A percentile compares a stretch with the other conserved stretches of the same genome.
Evolutionary conservation across 2,797 vertebrate species (phyloP).

Genomic region (Chelmon rostratus): DNA sequence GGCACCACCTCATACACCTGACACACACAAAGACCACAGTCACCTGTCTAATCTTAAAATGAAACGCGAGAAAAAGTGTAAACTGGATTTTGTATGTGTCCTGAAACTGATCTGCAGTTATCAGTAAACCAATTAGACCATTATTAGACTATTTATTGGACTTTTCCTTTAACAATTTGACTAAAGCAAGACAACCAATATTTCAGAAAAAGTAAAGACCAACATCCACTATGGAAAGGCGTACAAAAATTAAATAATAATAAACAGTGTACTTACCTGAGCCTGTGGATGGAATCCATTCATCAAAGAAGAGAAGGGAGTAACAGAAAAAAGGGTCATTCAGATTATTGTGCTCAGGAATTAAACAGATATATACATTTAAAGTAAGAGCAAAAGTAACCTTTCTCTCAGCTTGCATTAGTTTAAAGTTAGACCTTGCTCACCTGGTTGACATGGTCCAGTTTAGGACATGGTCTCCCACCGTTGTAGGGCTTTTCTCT

Average conservation of each 20-base stretch:
- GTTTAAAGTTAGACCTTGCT: constrained; percentile 23
- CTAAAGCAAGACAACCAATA: not conserved
- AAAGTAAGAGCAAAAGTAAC: not conserved
- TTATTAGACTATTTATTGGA: not conserved
- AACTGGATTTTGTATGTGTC: not conserved
- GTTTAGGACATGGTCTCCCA: constrained; percentile 96
- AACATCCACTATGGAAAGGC: no score
- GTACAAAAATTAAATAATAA: not conserved
- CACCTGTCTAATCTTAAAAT: not conserved
- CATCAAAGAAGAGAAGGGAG: constrained; percentile 24
- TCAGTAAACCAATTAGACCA: not conserved
- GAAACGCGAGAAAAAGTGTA: not conserved
- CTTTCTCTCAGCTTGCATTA: constrained; percentile 4
- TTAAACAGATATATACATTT: not conserved
- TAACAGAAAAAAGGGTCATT: constrained; percentile 24
- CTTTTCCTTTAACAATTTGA: not conserved
- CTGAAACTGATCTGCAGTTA: not conserved
- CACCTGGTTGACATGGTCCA: constrained; percentile 98
- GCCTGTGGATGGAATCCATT: constrained; percentile 77
- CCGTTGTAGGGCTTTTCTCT: constrained; percentile 98
- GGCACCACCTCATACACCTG: constrained; percentile 98
- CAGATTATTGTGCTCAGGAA: not conserved
- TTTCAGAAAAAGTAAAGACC: not conserved
- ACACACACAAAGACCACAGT: constrained; percentile 14
- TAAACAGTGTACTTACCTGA: constrained; percentile 74